Percentiles rank a stretch among this genome's conserved stretches.
Evolutionary conservation across 2,113 vertebrate species (phyloP).

Genomic region (Microcebus murinus): DNA sequence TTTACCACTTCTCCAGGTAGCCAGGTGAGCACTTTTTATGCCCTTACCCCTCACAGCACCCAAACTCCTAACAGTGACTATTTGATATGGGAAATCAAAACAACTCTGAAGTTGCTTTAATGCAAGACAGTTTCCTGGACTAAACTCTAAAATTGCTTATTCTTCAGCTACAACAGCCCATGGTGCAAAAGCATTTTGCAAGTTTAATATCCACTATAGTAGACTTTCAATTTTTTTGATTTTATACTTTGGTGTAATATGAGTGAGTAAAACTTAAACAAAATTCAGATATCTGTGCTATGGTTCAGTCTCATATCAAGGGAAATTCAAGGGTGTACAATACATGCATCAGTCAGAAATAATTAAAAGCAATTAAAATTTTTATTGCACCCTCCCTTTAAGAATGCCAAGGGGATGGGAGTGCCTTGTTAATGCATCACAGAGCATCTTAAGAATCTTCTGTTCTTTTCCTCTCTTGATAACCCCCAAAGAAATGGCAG

Average conservation of each 20-base stretch:
- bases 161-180: neutral
- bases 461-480: neutral
- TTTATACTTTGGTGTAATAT: neutral
- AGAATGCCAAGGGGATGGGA: neutral
- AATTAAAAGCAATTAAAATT: neutral
- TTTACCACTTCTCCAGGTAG: neutral
- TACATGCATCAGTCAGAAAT: neutral
- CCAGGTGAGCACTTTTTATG: neutral
- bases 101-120: neutral
- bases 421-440: neutral
- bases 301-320: neutral
- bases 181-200: neutral
- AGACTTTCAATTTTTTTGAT: neutral
- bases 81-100: neutral
- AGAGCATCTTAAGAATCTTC: neutral
- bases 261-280: neutral
- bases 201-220: neutral
- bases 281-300: neutral
- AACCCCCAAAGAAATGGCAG: neutral
- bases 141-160: neutral
- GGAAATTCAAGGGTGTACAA: neutral
- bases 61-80: neutral
- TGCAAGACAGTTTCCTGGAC: neutral
- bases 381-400: neutral
- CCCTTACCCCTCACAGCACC: too few relatives aligned